Evolutionary conservation across 1,140 invertebrate genomes (phyloP), one percentile per base, ranked within the genome.

Genomic region (Nilaparvata lugens): DNA sequence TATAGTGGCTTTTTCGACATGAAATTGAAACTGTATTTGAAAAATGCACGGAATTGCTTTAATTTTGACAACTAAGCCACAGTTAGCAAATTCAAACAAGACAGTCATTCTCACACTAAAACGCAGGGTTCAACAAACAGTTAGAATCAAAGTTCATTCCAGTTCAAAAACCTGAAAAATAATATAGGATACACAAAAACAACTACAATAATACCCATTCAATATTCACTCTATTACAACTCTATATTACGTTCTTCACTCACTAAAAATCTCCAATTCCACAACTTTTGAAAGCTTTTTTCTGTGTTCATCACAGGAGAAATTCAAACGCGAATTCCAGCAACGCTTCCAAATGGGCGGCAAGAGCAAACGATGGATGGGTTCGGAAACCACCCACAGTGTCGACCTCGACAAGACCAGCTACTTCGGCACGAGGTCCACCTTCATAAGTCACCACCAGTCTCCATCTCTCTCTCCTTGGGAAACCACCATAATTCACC

Each of bases 321-420:
- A 86, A 71, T 85, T 86, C 66, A 84, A 84, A 68, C 78, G 83
- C 21, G 84, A 86, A 73, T 85, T 86, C 63, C 80, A 83, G 65
- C 79, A 81, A 61, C 76, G 83, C 13, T 84, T 83, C 65, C 78
- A 82, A 4, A 73, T 70, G 11, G 74, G 76, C 64, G 69, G 71
- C 25, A 73, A 76, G 66, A 71, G 72, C 62, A 18, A 24, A 24
- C 31, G 45, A 19, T 65, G 64, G 64, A 75, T 73, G 4, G 38
- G 68, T 4, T 69, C 66, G 61, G 62, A 68, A 45, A 69, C 65
- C 5, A 70, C 64, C 9, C 71, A 76, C 56, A 74, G 72, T 40
- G 63, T 70, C 5, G 74, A 75, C 56, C 60, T 72, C 56, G 73
- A 68, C 43, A 62, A 62, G 48, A 62, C 64, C 4, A 35, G 31